phyloP scores from a whole-genome alignment of 1,140 invertebrate genomes.

The Musca domestica region DNA sequence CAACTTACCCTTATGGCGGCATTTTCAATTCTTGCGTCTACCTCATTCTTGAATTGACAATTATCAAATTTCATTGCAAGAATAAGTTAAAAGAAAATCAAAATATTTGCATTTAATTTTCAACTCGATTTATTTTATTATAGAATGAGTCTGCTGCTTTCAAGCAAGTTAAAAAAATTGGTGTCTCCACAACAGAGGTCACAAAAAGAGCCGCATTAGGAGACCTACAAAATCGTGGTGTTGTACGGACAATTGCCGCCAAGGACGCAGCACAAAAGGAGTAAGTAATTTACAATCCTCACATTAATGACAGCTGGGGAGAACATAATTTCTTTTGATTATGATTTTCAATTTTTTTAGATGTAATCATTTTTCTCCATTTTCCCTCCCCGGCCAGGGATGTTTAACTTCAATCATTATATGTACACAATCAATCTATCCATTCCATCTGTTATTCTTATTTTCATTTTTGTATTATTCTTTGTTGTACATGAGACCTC shows the following conservation, averaged over 20 bases:
- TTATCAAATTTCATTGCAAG: neutral
- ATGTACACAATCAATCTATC: no score
- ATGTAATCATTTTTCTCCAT: no score
- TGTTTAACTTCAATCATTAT: no score
- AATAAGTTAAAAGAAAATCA: no score
- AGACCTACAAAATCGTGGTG: conserved; percentile 48
- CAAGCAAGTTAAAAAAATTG: conserved; percentile 47
- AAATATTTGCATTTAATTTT: neutral
- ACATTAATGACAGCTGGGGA: no score
- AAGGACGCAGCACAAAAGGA: conserved; percentile 47
- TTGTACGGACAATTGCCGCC: conserved; percentile 31
- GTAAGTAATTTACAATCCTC: conserved; percentile 32
- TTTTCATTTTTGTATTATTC: neutral
- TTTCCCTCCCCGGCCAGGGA: no score
- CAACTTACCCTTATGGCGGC: neutral
- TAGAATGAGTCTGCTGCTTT: conserved; percentile 45
- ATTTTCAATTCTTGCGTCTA: neutral
- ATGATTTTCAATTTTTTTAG: no score
- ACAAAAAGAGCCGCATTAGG: conserved; percentile 49
- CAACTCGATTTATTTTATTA: neutral
- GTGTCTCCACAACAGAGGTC: conserved; percentile 34
- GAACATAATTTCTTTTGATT: no score
- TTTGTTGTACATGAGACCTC: neutral
- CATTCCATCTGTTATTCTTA: neutral
- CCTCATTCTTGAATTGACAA: neutral